Evolutionary conservation across 1,140 invertebrate genomes (phyloP).

Genomic region (Cotesia typhae): DNA sequence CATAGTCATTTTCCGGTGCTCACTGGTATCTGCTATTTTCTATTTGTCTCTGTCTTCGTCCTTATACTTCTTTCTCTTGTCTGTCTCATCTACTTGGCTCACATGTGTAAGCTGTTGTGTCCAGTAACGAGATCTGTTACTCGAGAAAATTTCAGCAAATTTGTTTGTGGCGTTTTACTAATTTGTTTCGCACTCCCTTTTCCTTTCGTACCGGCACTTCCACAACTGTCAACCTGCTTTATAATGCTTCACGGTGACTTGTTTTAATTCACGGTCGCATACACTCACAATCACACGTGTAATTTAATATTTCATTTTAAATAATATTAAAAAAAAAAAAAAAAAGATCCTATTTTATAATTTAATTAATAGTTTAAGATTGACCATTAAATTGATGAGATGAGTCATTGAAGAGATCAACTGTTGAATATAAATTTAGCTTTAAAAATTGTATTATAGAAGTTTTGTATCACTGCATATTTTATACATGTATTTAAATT

Average conservation of each 20-base stretch:
- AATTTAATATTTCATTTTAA: too few relatives aligned
- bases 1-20: neutral
- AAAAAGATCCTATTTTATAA: too few relatives aligned
- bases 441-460: too few relatives aligned
- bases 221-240: neutral
- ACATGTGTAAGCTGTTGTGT: constrained; percentile 11
- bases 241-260: constrained; percentile 7
- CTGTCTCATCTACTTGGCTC: constrained; percentile 1
- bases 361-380: too few relatives aligned
- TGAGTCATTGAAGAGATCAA: too few relatives aligned
- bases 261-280: neutral
- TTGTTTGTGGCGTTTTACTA: constrained; percentile 51
- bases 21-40: neutral
- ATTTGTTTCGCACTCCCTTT: constrained; percentile 46
- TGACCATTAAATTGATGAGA: too few relatives aligned
- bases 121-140: constrained; percentile 40
- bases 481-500: too few relatives aligned
- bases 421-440: too few relatives aligned
- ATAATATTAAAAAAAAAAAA: too few relatives aligned
- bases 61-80: constrained; percentile 15
- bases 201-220: neutral
- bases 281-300: too few relatives aligned
- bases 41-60: constrained; percentile 1
- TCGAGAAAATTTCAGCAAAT: constrained; percentile 50
- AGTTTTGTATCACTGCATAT: too few relatives aligned